Percentiles rank a stretch among this genome's conserved stretches.
Evolutionary conservation across 2,888 invertebrate species (phyloP).

Genomic region (Lepidocyrtinus sp.): DNA sequence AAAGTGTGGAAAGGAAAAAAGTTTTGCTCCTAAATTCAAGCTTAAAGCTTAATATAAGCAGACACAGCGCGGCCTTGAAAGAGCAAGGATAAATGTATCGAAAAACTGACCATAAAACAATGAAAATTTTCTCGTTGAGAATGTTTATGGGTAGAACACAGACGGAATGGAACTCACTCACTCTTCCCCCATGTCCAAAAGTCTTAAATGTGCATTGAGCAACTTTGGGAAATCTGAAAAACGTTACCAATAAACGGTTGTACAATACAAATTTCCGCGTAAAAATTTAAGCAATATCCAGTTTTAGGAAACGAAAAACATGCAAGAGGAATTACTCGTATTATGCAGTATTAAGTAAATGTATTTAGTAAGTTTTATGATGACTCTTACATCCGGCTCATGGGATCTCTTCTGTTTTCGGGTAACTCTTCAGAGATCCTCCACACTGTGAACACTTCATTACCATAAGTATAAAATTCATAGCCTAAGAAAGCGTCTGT

Average conservation of each 20-base stretch:
- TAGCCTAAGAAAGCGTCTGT: slow-evolving; percentile 62
- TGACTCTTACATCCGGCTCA: slow-evolving; percentile 55
- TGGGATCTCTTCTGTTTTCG: slow-evolving; percentile 58
- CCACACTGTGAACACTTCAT: slow-evolving; percentile 62
- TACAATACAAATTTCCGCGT: too few species aligned
- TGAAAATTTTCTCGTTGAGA: slow-evolving; percentile 67
- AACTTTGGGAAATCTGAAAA: too few species aligned
- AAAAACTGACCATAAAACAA: slow-evolving; percentile 63
- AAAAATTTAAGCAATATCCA: too few species aligned
- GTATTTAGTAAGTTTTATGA: neutral
- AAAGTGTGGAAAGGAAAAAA: neutral
- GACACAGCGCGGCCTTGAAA: too few species aligned
- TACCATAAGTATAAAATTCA: slow-evolving; percentile 63
- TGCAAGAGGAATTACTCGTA: too few species aligned
- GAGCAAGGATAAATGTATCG: too few species aligned
- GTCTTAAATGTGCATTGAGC: slow-evolving; percentile 64
- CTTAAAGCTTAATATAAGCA: too few species aligned
- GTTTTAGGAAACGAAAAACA: too few species aligned
- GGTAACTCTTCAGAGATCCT: slow-evolving; percentile 60
- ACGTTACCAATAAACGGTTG: too few species aligned
- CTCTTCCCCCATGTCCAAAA: slow-evolving; percentile 64
- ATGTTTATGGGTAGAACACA: slow-evolving; percentile 67
- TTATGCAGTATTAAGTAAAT: too few species aligned
- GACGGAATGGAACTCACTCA: slow-evolving; percentile 61
- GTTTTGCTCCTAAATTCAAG: neutral